phyloP scores from a whole-genome alignment of 2,113 vertebrate genomes.

The Alectura lathami region DNA sequence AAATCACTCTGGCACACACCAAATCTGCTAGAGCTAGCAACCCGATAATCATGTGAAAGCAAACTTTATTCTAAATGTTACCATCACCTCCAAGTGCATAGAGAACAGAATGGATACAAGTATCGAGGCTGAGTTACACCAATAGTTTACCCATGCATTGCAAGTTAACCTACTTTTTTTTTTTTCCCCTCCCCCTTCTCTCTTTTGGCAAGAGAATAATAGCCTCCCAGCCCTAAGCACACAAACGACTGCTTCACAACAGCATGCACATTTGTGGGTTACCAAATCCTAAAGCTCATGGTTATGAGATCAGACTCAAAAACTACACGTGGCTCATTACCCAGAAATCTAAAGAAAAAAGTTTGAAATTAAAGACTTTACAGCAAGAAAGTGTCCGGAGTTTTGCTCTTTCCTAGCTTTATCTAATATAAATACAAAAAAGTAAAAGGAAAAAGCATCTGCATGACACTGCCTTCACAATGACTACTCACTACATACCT shows the following conservation, averaged over 20 bases:
- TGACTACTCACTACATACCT: not conserved
- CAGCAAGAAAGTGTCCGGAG: not conserved
- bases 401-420: not conserved
- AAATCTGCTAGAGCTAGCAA: constrained; percentile 2
- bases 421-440: not conserved
- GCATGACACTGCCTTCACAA: not conserved
- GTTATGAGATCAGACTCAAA: not conserved
- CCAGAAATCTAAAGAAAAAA: not conserved
- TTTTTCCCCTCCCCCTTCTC: not conserved
- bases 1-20: not conserved
- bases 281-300: constrained; percentile 28
- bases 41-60: not conserved
- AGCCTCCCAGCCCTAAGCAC: not conserved
- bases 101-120: not conserved
- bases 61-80: not conserved
- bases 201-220: not conserved
- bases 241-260: not conserved
- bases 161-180: not conserved
- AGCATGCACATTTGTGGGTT: not conserved
- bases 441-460: not conserved
- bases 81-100: not conserved
- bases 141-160: not conserved
- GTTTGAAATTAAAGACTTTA: not conserved
- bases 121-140: not conserved
- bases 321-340: not conserved